Evolutionary conservation across 2,113 vertebrate genomes (phyloP).

Genomic region (Gymnorhina tibicen): DNA sequence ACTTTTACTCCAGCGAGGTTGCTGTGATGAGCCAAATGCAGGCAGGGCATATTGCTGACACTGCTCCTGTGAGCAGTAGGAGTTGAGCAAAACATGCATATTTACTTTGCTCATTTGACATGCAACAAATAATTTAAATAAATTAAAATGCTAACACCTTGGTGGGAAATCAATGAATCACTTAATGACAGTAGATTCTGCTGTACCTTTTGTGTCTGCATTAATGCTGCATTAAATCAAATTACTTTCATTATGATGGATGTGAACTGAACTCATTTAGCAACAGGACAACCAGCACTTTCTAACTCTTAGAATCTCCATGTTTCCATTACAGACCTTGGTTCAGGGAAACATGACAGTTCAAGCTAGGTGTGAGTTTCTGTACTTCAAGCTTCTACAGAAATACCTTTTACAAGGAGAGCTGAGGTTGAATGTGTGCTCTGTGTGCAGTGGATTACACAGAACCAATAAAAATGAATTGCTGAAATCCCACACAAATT

Average conservation of each 20-base stretch:
- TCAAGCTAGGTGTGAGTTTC: neutral
- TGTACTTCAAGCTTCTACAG: neutral
- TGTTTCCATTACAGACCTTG: neutral
- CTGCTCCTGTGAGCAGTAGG: neutral
- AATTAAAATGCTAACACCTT: slow-evolving; percentile 41
- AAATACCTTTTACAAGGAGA: neutral
- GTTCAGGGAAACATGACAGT: neutral
- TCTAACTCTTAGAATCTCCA: neutral
- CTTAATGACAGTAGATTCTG: slow-evolving; percentile 6
- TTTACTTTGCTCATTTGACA: slow-evolving; percentile 44
- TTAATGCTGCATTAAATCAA: slow-evolving; percentile 40
- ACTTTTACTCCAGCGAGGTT: neutral
- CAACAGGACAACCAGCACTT: neutral
- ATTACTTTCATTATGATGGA: slow-evolving; percentile 40
- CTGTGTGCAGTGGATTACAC: neutral
- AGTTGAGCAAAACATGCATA: neutral
- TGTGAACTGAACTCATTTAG: slow-evolving; percentile 5
- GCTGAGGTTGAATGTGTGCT: neutral
- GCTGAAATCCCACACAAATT: neutral
- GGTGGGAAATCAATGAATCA: slow-evolving; percentile 54
- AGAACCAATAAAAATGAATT: neutral
- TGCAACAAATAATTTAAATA: slow-evolving; percentile 50
- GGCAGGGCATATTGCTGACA: neutral
- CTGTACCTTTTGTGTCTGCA: slow-evolving; percentile 32
- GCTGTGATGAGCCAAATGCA: neutral